phyloP scores from a whole-genome alignment of 1,140 invertebrate species.

The Zaprionus nigranus region DNA sequence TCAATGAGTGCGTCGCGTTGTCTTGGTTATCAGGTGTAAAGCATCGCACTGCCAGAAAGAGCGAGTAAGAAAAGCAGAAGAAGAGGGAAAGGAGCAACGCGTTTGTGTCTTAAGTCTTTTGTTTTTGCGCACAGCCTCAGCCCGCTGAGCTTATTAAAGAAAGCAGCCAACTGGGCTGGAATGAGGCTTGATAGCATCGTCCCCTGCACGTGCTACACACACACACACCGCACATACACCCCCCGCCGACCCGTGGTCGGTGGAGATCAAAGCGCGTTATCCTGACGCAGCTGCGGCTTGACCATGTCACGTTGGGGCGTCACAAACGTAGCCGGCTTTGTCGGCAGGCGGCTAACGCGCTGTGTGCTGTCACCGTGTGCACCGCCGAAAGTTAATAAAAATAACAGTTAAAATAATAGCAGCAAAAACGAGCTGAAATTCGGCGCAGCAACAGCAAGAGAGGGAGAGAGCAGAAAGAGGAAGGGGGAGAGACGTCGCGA shows the following conservation, averaged over 20 bases:
- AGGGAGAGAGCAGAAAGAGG: neutral
- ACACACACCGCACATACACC: conserved; percentile 14
- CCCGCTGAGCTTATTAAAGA: conserved; percentile 46
- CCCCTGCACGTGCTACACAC: conserved; percentile 46
- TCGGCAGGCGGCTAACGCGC: conserved; percentile 22
- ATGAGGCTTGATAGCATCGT: conserved; percentile 56
- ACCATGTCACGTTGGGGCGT: conserved; percentile 69
- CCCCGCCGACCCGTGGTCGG: conserved; percentile 25
- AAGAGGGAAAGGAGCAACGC: conserved; percentile 45
- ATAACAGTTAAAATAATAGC: conserved; percentile 74
- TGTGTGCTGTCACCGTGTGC: conserved; percentile 50
- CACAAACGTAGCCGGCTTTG: conserved; percentile 44
- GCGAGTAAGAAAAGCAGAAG: neutral
- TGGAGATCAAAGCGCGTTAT: conserved; percentile 63
- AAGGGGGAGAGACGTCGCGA: neutral
- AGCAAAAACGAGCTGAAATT: conserved; percentile 11
- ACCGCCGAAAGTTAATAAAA: conserved; percentile 65
- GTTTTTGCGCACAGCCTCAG: conserved; percentile 44
- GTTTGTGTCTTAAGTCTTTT: conserved; percentile 77
- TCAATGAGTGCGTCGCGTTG: conserved; percentile 47
- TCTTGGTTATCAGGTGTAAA: conserved; percentile 77
- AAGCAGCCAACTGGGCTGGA: conserved; percentile 34
- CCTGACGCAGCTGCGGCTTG: conserved; percentile 11
- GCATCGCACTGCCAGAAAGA: conserved; percentile 59
- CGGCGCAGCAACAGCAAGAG: neutral